These are phyloP conservation scores for Drosophila subsilvestris DNA, from an alignment of 2,888 invertebrate species.

Conservation along the genomic window DNA sequence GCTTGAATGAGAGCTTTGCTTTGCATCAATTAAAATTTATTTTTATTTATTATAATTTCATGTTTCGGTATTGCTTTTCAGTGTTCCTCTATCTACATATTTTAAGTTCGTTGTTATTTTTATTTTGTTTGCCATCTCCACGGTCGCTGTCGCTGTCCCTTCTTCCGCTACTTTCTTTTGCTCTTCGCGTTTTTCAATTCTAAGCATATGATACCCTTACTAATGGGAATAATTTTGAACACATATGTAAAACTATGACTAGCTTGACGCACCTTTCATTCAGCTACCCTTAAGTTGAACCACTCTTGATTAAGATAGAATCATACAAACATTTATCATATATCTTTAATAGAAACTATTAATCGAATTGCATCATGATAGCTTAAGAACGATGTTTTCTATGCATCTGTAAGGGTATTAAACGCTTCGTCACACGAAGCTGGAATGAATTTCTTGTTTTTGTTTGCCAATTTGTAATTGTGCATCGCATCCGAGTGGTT, in stretches of 20 bases:
- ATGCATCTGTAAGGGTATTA: background rate
- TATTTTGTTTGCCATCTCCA: constrained; percentile 20
- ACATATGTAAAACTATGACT: too few relatives aligned
- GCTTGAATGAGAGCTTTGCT: background rate
- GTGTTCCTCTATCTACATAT: background rate
- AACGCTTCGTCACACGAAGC: background rate
- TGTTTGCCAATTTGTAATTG: constrained; percentile 15
- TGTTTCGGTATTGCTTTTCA: background rate
- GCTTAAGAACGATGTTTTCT: background rate
- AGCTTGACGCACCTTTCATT: background rate
- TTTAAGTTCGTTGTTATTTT: constrained; percentile 25
- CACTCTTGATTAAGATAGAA: too few relatives aligned
- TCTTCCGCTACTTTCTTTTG: background rate
- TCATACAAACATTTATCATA: too few relatives aligned
- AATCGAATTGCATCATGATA: too few relatives aligned
- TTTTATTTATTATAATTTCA: background rate
- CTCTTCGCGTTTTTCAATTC: background rate
- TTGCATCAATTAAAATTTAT: background rate
- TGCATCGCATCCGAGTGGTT: background rate
- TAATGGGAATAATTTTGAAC: too few relatives aligned
- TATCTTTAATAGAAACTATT: too few relatives aligned
- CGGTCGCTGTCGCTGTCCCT: background rate
- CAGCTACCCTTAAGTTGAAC: background rate
- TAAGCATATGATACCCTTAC: background rate
- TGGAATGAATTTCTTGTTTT: background rate